A percentile compares a stretch with the other conserved stretches of the same genome.
These are phyloP conservation scores for Mohoua ochrocephala DNA, from an alignment of 2,113 vertebrate genomes.

Conservation along the genomic window DNA sequence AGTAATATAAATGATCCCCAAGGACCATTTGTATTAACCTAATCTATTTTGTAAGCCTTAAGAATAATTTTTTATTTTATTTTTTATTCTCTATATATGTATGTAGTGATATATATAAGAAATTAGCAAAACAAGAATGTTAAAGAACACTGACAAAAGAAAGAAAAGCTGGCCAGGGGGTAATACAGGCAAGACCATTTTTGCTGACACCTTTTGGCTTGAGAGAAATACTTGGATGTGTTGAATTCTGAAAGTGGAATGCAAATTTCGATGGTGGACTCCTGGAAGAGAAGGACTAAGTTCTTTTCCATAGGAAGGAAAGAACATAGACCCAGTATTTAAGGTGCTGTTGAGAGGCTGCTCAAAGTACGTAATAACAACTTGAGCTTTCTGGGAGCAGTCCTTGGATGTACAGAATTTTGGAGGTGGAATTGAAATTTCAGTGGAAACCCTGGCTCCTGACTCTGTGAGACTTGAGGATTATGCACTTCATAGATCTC, in stretches of 20 bases:
- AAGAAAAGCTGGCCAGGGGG: no score
- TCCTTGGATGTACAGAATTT: not conserved
- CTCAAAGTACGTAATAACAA: not conserved
- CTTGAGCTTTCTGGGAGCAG: not conserved
- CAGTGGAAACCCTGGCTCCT: not conserved
- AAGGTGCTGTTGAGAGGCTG: not conserved
- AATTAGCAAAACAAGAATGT: not conserved
- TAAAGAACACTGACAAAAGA: not conserved
- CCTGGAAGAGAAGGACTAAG: not conserved
- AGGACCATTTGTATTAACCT: not conserved
- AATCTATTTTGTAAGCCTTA: not conserved
- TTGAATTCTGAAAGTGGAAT: not conserved
- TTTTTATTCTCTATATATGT: not conserved
- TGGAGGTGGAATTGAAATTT: not conserved
- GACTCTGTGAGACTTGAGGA: not conserved
- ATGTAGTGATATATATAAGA: not conserved
- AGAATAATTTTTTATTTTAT: not conserved
- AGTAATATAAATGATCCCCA: not conserved
- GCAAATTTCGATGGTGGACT: not conserved
- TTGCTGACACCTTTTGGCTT: not conserved
- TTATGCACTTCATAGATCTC: not conserved
- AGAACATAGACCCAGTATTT: not conserved
- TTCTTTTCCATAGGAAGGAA: not conserved
- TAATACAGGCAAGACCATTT: not conserved
- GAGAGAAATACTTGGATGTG: not conserved